Base-by-base conservation (phyloP, 2,113 vertebrate genomes). In the Malurus melanocephalus region DNA sequence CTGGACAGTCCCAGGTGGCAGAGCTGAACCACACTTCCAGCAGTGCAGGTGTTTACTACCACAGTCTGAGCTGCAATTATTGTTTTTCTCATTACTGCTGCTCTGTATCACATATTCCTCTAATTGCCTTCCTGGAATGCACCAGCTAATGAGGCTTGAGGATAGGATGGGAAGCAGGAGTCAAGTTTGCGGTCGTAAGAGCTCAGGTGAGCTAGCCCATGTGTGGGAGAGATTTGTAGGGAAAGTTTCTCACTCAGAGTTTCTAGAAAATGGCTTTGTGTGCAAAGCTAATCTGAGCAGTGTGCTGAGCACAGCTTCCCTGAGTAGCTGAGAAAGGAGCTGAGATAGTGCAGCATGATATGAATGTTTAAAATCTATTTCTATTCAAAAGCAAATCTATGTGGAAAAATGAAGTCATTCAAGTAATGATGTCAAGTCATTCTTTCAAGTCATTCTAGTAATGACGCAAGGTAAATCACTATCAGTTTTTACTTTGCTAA, bases 301-400 rank as follows among this genome's bases (percentile, higher is more conserved):
- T 3, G 11, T 2, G 5, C 9, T 55, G 66, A 8, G 14, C 1
- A 0, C 1, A 38, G 46, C 24, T 53, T 60, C 20, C 8, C 17
- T 17, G 52, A 74, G n/a, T 3, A 53, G 61, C 20, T 38, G 46
- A 38, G 14, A 43, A 26, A 48, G 27, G 12, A 85, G 7, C n/a
- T 85, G 10, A 13, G 5, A 1, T 48, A 26, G 4, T 64, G 20
- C 8, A 1, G 43, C 26, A 9, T 67, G 18, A 56, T 52, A 18
- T 53, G 27, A 90, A 21, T 35, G 24, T 56, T 30, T 75, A 30
- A 68, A 71, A 87, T 48, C 38, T 1, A 11, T 32, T 80, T 51
- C 7, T 74, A 13, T 64, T 69, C 17, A 23, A 55, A 85, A 67
- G 23, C 35, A 67, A 79, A 67, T 14, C 8, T 43, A 12, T 64